Base-by-base conservation (phyloP, 1,140 invertebrate genomes). In the Drosophila lacertosa region DNA sequence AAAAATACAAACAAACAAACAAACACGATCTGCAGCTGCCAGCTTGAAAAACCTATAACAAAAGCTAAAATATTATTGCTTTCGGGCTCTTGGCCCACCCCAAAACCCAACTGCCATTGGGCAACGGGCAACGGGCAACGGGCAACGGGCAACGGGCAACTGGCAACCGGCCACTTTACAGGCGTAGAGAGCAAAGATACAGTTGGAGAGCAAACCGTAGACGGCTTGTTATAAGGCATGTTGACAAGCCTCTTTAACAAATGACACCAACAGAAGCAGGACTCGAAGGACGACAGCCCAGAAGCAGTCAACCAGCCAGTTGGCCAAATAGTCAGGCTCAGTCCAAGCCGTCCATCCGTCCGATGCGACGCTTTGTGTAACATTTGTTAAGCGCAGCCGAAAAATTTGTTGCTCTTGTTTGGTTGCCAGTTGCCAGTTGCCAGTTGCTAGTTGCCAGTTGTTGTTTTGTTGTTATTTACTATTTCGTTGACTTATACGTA, bases 211-310 rank as follows among this genome's bases (percentile, higher is more conserved):
- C 70, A 79, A 77, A 72, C 72, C 74, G 81, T 69, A 84, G 81
- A 82, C 65, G 76, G 81, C 81, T 86, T 86, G 81, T 86, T 86
- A 86, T 81, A 82, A 77, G 81, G 81, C 81, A 84, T 89, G 84
- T 89, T 89, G 84, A 89, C 84, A 89, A 84, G 84, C 84, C 84
- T 89, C 84, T 89, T 89, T 89, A 89, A 84, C 84, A 89, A 89
- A 89, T 89, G 84, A 89, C 83, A 89, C 84, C 84, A 89, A 77
- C 83, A 89, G 83, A 74, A 71, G 78, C 39, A 64, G 64, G 57
- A 68, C 58, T 59, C 47, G 37, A 50, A 47, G 62, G 59, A 60
- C 62, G 59, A 60, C 62, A 59, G 42, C 39, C 24, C 47, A 26
- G 33, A 65, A 40, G 15, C 65, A 67, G 57, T 51, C 65, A 67